phyloP scores from a whole-genome alignment of 2,797 vertebrate genomes.

The Ficedula albicollis region DNA sequence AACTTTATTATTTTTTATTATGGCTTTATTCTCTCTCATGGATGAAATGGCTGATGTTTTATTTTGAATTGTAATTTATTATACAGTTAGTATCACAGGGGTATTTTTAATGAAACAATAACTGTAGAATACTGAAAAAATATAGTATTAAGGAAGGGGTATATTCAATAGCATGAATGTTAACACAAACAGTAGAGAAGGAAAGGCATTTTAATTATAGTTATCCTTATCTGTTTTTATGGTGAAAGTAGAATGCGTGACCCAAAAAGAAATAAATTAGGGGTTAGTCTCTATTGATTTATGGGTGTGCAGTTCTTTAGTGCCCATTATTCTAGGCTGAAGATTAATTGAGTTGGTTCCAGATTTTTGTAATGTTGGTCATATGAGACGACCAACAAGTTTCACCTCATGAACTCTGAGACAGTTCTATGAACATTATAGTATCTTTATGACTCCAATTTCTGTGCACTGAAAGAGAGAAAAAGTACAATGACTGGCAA shows the following conservation, averaged over 20 bases:
- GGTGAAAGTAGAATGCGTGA: neutral
- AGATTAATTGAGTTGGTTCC: neutral
- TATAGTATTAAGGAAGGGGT: neutral
- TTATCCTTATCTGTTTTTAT: constrained; percentile 23
- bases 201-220: constrained; percentile 41
- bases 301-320: neutral
- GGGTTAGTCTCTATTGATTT: constrained; percentile 8
- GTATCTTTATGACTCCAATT: neutral
- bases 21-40: constrained; percentile 28
- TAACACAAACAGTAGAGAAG: neutral
- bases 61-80: constrained; percentile 57
- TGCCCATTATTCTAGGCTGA: neutral
- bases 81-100: constrained; percentile 17
- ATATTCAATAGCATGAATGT: neutral
- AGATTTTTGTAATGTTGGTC: neutral
- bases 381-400: neutral
- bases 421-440: neutral
- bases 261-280: neutral
- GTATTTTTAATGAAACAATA: constrained; percentile 38
- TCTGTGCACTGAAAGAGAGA: neutral
- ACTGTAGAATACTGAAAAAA: constrained; percentile 42
- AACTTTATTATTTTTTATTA: constrained; percentile 57
- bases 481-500: neutral
- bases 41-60: constrained; percentile 25
- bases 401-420: neutral